phyloP scores from a whole-genome alignment of 1,140 invertebrate genomes.

The Leptonema lineaticorne region DNA sequence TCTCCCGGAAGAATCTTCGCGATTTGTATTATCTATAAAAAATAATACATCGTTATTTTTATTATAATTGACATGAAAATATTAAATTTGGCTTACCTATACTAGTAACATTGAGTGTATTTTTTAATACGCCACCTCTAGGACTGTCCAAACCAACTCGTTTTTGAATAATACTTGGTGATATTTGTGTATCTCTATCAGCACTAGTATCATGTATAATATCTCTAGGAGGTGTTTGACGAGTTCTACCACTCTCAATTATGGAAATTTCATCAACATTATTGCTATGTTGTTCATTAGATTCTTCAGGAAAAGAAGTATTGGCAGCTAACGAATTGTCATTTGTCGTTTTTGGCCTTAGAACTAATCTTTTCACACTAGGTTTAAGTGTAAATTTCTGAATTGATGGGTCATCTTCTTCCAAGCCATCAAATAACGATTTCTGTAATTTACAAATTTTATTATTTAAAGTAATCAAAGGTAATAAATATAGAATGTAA shows the following conservation, averaged over 20 bases:
- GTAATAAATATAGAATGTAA: conserved; percentile 1
- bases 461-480: conserved; percentile 1
- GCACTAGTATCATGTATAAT: not conserved
- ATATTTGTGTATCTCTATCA: not conserved
- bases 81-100: conserved; percentile 8
- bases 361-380: conserved; percentile 63
- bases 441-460: conserved; percentile 52
- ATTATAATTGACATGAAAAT: no score
- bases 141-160: conserved; percentile 32
- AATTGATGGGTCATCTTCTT: conserved; percentile 65
- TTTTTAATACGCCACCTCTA: conserved; percentile 27
- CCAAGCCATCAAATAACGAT: conserved; percentile 69
- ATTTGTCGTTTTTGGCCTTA: conserved; percentile 50
- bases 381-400: conserved; percentile 64
- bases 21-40: conserved; percentile 14
- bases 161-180: conserved; percentile 30
- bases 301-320: no score
- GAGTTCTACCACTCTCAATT: not conserved
- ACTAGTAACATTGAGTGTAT: conserved; percentile 16
- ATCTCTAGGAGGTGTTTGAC: not conserved
- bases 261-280: not conserved
- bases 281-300: conserved; percentile 1
- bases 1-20: conserved; percentile 3
- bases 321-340: not conserved
- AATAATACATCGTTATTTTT: not conserved